Evolutionary conservation across 2,797 vertebrate genomes (phyloP), one percentile per base, ranked within the genome.

Genomic region (Clarias fuscus): DNA sequence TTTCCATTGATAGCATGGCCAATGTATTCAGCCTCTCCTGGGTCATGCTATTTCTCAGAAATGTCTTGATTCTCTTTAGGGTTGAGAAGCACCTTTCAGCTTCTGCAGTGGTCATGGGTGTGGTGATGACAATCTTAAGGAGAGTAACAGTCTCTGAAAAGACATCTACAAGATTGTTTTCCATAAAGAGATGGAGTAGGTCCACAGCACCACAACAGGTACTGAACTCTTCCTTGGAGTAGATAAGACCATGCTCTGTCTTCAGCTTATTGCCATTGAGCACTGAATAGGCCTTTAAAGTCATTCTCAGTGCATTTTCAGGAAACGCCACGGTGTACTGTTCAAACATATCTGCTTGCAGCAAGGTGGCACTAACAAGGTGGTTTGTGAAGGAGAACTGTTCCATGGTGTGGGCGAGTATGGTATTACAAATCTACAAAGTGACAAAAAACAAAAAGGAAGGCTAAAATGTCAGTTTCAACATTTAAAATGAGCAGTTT

Each of bases 61-160:
- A 56, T 10, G 53, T 8, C 53, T 56, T 56, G 14, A 8, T 56
- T 56, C 7, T 56, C 7, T 56, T 56, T 56, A 62, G 7, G 20
- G 20, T 62, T 22, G 59, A 62, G 20, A 62, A 62, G 8, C 59
- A 62, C 5, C 59, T 62, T 18, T 62, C 18, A 7, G 18, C 20
- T 62, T n/a, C n/a, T n/a, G n/a, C 59, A 7, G 8, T 24, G 2
- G 80, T 87, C 84, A 86, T 89, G n/a, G 86, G 87, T 13, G 84
- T 84, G 17, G 88, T 90, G 22, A 88, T 88, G 58, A 89, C 70
- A 48, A 86, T 72, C 33, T 88, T 86, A n/a, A 88, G 82, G 43
- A 88, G 85, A 73, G 72, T 37, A 24, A 87, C 53, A 81, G 88
- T 87, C 86, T 87, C 86, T 10, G 86, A 87, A 24, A 85, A 89